phyloP scores from a whole-genome alignment of 2,113 vertebrate genomes.

The Chloropsis cyanopogon region DNA sequence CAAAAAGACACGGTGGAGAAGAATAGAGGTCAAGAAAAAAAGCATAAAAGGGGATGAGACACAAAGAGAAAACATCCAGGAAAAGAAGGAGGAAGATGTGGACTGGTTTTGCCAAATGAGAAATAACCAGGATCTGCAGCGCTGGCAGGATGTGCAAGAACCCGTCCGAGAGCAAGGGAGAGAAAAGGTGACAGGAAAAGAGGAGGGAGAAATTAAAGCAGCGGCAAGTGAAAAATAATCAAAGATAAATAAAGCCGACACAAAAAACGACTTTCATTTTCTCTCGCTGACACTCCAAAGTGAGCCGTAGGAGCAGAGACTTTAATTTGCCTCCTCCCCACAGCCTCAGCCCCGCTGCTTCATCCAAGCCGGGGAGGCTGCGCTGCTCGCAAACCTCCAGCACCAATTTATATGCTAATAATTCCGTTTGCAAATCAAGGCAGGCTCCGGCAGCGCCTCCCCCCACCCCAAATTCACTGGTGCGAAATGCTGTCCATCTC shows the following conservation, averaged over 20 bases:
- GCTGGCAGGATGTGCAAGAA: not conserved
- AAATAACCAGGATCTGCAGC: not conserved
- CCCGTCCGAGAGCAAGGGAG: not conserved
- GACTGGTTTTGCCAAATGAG: not conserved
- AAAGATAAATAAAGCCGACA: constrained; percentile 28
- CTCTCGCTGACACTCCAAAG: not conserved
- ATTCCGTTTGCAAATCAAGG: constrained; percentile 41
- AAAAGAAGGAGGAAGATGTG: not conserved
- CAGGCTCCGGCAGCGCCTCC: not conserved
- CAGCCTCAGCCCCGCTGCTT: not conserved
- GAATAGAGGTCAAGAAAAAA: not conserved
- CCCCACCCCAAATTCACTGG: not conserved
- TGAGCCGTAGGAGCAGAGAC: not conserved
- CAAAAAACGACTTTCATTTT: constrained; percentile 41
- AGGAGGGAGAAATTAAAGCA: not conserved
- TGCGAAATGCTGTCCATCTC: not conserved
- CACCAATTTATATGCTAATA: constrained; percentile 70
- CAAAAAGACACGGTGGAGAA: not conserved
- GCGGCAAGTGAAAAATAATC: not conserved
- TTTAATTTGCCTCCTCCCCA: constrained; percentile 44
- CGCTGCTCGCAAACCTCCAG: not conserved
- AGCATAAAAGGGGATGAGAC: not conserved
- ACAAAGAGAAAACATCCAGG: not conserved
- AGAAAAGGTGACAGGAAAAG: not conserved
- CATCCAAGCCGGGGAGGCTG: not conserved